Evolutionary conservation across 2,888 invertebrate species (phyloP).

Genomic region (Mesorhabditis spiculigera): DNA sequence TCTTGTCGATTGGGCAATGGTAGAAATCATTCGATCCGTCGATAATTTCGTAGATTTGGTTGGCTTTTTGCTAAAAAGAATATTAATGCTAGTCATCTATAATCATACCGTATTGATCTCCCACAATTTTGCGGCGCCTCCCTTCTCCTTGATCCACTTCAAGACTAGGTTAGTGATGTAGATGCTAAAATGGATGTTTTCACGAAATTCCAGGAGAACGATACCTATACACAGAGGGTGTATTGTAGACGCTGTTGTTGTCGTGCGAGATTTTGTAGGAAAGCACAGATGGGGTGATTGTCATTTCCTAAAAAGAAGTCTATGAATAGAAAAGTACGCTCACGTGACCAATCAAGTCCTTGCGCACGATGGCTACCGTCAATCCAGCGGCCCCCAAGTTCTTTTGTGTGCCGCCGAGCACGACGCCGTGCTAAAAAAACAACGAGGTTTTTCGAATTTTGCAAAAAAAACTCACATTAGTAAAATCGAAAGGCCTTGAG

Average conservation of each 20-base stretch:
- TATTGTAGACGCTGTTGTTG: conserved; percentile 87
- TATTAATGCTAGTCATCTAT: not conserved
- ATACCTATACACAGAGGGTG: conserved; percentile 89
- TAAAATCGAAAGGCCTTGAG: conserved; percentile 80
- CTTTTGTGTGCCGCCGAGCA: conserved; percentile 95
- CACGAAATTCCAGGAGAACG: conserved; percentile 56
- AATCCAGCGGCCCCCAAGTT: conserved; percentile 94
- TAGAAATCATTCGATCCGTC: conserved; percentile 81
- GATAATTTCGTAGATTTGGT: conserved; percentile 77
- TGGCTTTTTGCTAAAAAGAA: conserved; percentile 68
- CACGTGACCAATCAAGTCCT: conserved; percentile 77
- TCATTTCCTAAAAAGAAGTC: conserved; percentile 21
- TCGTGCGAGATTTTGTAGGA: conserved; percentile 79
- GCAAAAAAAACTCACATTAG: conserved; percentile 69
- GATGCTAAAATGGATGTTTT: conserved; percentile 70
- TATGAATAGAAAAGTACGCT: conserved; percentile 60
- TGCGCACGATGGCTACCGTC: conserved; percentile 83
- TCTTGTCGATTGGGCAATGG: conserved; percentile 53
- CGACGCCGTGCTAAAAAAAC: conserved; percentile 77
- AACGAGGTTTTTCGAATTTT: not conserved
- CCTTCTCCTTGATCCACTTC: conserved; percentile 79
- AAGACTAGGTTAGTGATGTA: conserved; percentile 88
- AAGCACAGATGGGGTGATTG: conserved; percentile 65
- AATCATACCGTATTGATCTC: conserved; percentile 61
- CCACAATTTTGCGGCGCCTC: conserved; percentile 82